Evolutionary conservation across 1,140 invertebrate genomes (phyloP).

Genomic region (Drosophila obscura): DNA sequence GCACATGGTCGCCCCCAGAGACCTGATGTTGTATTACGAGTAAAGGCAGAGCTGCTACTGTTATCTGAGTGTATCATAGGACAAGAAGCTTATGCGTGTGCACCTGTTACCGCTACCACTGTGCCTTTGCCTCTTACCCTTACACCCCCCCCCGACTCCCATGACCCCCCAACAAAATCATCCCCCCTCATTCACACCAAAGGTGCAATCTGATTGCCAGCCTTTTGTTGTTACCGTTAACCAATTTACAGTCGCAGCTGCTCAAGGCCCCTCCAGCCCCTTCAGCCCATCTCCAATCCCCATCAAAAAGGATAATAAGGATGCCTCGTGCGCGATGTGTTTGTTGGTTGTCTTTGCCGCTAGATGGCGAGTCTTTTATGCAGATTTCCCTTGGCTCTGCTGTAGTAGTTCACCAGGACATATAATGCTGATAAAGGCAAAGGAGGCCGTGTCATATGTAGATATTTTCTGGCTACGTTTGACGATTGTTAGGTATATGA

Average conservation of each 20-base stretch:
- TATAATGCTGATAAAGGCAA: no score
- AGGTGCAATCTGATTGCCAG: conserved; percentile 2
- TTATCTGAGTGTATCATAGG: conserved; percentile 58
- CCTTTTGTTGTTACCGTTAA: conserved; percentile 3
- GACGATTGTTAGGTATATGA: no score
- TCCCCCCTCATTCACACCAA: conserved; percentile 12
- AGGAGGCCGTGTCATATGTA: neutral
- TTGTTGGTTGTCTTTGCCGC: conserved; percentile 1
- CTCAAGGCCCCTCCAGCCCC: conserved; percentile 32
- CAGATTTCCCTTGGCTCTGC: neutral
- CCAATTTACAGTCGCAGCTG: conserved; percentile 13
- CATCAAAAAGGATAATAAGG: conserved; percentile 37
- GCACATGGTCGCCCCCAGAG: conserved; percentile 29
- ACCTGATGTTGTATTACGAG: no score
- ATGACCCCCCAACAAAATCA: no score
- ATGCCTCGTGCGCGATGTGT: neutral
- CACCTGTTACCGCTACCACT: conserved; percentile 66
- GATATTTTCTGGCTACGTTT: no score
- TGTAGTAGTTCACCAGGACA: no score
- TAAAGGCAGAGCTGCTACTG: conserved; percentile 18
- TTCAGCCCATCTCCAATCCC: conserved; percentile 3
- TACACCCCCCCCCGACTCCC: no score
- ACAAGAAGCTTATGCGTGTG: conserved; percentile 54
- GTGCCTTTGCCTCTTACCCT: conserved; percentile 5
- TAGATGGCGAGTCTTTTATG: conserved; percentile 40